Evolutionary conservation across 2,113 vertebrate species (phyloP).

Genomic region (Tretioscincus oriximinensis): DNA sequence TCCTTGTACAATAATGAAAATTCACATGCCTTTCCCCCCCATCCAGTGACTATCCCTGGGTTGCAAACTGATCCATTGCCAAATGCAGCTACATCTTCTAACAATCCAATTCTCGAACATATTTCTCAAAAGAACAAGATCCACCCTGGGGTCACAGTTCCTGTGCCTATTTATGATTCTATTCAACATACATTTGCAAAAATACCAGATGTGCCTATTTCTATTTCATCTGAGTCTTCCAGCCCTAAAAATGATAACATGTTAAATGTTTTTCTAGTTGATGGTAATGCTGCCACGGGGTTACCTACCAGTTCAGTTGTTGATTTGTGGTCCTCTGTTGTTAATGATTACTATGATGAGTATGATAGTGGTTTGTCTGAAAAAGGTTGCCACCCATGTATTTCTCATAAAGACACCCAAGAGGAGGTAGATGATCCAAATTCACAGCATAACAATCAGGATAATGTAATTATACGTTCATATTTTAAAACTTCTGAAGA

Average conservation of each 20-base stretch:
- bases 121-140: constrained; percentile 58
- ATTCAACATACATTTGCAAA: constrained; percentile 53
- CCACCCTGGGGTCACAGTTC: constrained; percentile 57
- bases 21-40: constrained; percentile 44
- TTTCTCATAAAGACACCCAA: constrained; percentile 74
- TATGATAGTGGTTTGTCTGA: constrained; percentile 70
- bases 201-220: constrained; percentile 69
- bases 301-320: constrained; percentile 62
- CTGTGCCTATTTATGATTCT: constrained; percentile 60
- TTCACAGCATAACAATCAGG: constrained; percentile 70
- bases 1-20: constrained; percentile 57
- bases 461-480: constrained; percentile 71
- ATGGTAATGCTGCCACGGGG: constrained; percentile 66
- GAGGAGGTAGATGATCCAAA: constrained; percentile 77
- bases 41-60: constrained; percentile 58
- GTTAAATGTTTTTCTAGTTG: constrained; percentile 60
- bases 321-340: constrained; percentile 62
- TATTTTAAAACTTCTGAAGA: constrained; percentile 69
- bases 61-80: constrained; percentile 51
- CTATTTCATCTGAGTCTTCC: constrained; percentile 72
- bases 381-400: constrained; percentile 82
- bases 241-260: constrained; percentile 62
- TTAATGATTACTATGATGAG: constrained; percentile 69
- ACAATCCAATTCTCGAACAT: constrained; percentile 42
- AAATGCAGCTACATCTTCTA: constrained; percentile 54